Evolutionary conservation across 2,888 invertebrate species (phyloP), one percentile per base, ranked within the genome.

Genomic region (Lordiphosa fenestrarum): DNA sequence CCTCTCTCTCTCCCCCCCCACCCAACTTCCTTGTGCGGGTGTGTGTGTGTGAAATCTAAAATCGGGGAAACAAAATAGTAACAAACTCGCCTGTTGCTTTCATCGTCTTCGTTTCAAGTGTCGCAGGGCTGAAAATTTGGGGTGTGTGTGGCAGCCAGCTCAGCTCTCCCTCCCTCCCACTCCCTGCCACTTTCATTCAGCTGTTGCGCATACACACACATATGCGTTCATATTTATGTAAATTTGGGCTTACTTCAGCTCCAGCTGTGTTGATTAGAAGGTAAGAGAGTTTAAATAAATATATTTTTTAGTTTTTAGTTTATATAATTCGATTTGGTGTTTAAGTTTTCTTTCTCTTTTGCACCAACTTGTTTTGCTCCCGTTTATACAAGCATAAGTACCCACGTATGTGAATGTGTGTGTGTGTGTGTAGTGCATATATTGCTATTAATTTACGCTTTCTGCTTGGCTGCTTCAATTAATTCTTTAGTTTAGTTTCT

Each of bases 381-480:
- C 51, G 46, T 51, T 40, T 12, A 23, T 46, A 15, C 37, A n/a
- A 6, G 13, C 7, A 12, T 13, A 44, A 19, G 15, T 49, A 19
- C 53, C 30, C 15, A 21, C 40, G 50, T 50, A 19, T 48, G 39
- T 42, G 23, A 49, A 36, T 41, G 30, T 39, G 33, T 36, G 30
- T 47, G 40, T 41, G 51, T 51, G 36, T 46, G 30, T 39, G 25
- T 36, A 19, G 30, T 48, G 40, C 39, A 51, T 53, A 63, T 64
- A 70, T 52, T 74, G 65, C 66, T 69, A 71, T 73, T 65, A 73
- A 80, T 80, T 80, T 70, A 73, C 74, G 74, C 68, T 80, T 80
- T 80, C 74, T 74, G 84, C 82, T 81, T 75, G 68, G 80, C 69
- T 84, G 84, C 72, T 71, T 81, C 80, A 81, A 81, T 84, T 81